Percentiles rank a stretch among this genome's conserved stretches.
phyloP scores from a whole-genome alignment of 1,140 invertebrate genomes.

The Ganaspis sp. region DNA sequence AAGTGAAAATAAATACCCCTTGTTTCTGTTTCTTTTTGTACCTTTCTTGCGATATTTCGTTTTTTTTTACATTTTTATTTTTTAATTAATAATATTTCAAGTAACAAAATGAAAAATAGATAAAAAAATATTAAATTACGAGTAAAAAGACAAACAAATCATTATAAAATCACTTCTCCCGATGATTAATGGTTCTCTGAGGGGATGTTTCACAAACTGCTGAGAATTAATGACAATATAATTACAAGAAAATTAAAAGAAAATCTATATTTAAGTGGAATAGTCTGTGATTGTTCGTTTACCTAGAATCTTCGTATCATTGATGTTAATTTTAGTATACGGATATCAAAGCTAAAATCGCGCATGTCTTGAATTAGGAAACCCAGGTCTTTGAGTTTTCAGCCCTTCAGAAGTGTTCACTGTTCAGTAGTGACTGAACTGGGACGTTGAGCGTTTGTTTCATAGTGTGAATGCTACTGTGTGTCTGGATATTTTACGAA shows the following conservation, averaged over 20 bases:
- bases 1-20: no score
- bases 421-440: conserved; percentile 55
- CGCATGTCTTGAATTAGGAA: conserved; percentile 60
- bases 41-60: no score
- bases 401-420: conserved; percentile 33
- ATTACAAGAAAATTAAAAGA: neutral
- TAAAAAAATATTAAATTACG: no score
- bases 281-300: conserved; percentile 20
- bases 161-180: no score
- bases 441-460: conserved; percentile 50
- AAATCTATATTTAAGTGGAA: neutral
- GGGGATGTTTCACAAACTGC: neutral
- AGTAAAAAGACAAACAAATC: no score
- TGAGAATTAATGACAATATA: neutral
- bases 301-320: conserved; percentile 14
- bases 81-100: no score
- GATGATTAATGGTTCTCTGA: no score
- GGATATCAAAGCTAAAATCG: conserved; percentile 40
- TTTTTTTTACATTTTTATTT: no score
- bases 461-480: conserved; percentile 30
- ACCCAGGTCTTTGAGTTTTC: conserved; percentile 30
- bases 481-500: conserved; percentile 16
- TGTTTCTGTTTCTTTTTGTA: no score
- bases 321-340: conserved; percentile 36
- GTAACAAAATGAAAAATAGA: no score